These are phyloP conservation scores for Carcinoscorpius rotundicauda DNA, from an alignment of 1,140 invertebrate genomes.

Conservation along the genomic window DNA sequence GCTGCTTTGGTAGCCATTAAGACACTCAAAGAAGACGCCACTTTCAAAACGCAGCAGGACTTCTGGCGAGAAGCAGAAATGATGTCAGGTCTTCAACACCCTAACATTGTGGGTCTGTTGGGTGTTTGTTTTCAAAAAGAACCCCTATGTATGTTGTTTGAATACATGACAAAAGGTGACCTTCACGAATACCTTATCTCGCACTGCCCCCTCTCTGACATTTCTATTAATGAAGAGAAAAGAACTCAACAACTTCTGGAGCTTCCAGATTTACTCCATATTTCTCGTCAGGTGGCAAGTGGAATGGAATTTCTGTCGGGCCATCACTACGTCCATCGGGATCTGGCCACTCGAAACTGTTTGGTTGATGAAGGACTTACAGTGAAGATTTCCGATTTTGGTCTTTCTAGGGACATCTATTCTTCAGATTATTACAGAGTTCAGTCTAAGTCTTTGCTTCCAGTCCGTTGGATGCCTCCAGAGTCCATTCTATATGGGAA, in stretches of 20 bases:
- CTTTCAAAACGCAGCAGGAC: slow-evolving; percentile 76
- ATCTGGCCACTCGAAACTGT: slow-evolving; percentile 91
- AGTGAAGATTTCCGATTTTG: slow-evolving; percentile 96
- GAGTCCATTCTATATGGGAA: slow-evolving; percentile 92
- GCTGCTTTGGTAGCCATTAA: slow-evolving; percentile 70
- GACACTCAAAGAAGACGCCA: slow-evolving; percentile 85
- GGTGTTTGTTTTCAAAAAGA: slow-evolving; percentile 82
- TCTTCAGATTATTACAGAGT: slow-evolving; percentile 57
- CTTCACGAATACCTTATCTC: slow-evolving; percentile 84
- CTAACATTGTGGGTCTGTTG: slow-evolving; percentile 87
- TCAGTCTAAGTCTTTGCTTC: slow-evolving; percentile 38
- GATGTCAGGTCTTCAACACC: slow-evolving; percentile 84
- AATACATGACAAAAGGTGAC: slow-evolving; percentile 86
- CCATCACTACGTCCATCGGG: slow-evolving; percentile 93
- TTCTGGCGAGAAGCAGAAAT: slow-evolving; percentile 77
- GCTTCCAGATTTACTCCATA: slow-evolving; percentile 65
- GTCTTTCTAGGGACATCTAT: slow-evolving; percentile 75
- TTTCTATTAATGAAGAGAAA: slow-evolving; percentile 37
- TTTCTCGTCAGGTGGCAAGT: slow-evolving; percentile 81
- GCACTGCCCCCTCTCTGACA: slow-evolving; percentile 62
- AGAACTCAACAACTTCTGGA: slow-evolving; percentile 39
- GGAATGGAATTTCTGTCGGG: slow-evolving; percentile 91
- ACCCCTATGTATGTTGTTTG: slow-evolving; percentile 89
- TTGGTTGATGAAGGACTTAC: slow-evolving; percentile 83
- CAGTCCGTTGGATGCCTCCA: slow-evolving; percentile 75